Conservation (phyloP, 2,797 vertebrate species). For the Percopsis omiscomaycus region DNA sequence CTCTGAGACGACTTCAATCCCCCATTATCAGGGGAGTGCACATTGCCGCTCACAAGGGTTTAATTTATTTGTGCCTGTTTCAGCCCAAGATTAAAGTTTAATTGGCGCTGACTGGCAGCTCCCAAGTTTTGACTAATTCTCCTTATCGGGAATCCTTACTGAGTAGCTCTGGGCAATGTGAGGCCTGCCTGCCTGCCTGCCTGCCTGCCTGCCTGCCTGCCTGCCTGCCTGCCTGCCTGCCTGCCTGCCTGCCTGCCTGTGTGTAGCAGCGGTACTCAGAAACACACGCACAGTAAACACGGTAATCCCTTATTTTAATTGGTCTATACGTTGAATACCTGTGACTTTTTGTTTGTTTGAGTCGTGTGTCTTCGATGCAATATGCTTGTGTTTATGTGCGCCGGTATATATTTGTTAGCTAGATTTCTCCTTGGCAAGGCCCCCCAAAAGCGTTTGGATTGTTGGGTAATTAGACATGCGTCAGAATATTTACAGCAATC, state of each 20-base stretch:
- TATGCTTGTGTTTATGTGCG: slow-evolving; percentile 39
- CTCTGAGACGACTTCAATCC: slow-evolving; percentile 82
- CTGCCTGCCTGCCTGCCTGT: slow-evolving; percentile 42
- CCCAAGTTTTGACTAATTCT: slow-evolving; percentile 88
- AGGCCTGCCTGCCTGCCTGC: slow-evolving; percentile 72
- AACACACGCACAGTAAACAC: slow-evolving; percentile 59
- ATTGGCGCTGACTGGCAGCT: slow-evolving; percentile 86
- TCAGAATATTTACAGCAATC: slow-evolving; percentile 69
- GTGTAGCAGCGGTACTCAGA: slow-evolving; percentile 43
- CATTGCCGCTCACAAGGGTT: slow-evolving; percentile 85
- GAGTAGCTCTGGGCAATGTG: slow-evolving; percentile 83
- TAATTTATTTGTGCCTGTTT: slow-evolving; percentile 90
- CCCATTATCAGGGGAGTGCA: slow-evolving; percentile 83
- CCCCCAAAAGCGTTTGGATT: slow-evolving; percentile 60
- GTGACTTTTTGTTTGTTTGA: slow-evolving; percentile 62
- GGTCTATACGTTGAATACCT: slow-evolving; percentile 72
- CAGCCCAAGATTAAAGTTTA: slow-evolving; percentile 87
- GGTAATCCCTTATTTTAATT: slow-evolving; percentile 73
- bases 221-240: slow-evolving; percentile 64
- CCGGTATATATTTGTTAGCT: slow-evolving; percentile 40
- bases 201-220: slow-evolving; percentile 42
- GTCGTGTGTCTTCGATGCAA: slow-evolving; percentile 28
- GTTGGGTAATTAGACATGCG: slow-evolving; percentile 70
- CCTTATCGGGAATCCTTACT: slow-evolving; percentile 86
- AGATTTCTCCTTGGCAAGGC: slow-evolving; percentile 55